Evolutionary conservation across 1,140 invertebrate species (phyloP), one percentile per base, ranked within the genome.

Genomic region (Leucophenga varia): DNA sequence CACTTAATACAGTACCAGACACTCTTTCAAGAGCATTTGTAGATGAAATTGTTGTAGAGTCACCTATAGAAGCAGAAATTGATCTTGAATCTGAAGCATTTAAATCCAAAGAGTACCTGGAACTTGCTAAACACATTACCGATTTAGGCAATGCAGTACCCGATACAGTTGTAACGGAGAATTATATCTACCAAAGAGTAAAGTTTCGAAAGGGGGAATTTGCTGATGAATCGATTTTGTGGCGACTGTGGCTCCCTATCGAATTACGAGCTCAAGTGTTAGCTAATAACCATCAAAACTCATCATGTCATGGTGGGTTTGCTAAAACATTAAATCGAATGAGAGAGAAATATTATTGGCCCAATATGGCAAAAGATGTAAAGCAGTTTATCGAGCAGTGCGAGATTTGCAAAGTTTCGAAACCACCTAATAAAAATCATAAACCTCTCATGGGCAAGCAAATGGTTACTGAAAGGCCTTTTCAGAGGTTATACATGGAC

Each of bases 1-100:
- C n/a, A 3, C 51, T 65, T 14, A 56, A 69, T 32, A 25, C 61
- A 3, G 52, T 67, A 3, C 42, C 42, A 3, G 25, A 43, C 19
- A 18, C 25, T 9, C n/a, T 43, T 8, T 34, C 42, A 8, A 21
- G 39, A 12, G 18, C 18, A 3, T 13, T 3, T 19, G 10, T 37
- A 10, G 35, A 41, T 3, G 14, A 16, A n/a, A n/a, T n/a, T 16
- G 9, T 36, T 12, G 8, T 7, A 8, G 14, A 16, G 7, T 8
- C 14, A 16, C 7, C 7, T 16, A 16, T 16, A 10, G 5, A 10
- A 8, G 6, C 34, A 9, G 7, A 6, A 6, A 12, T 9, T 16
- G 8, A 8, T 6, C 14, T 36, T 8, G 34, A 36, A 16, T 36
- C 34, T 10, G 34, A 36, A 36, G 6, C 5, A 8, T 36, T 36